A percentile compares a stretch with the other conserved stretches of the same genome.
phyloP scores from a whole-genome alignment of 2,797 vertebrate genomes.

The Hozukius guyotensis region DNA sequence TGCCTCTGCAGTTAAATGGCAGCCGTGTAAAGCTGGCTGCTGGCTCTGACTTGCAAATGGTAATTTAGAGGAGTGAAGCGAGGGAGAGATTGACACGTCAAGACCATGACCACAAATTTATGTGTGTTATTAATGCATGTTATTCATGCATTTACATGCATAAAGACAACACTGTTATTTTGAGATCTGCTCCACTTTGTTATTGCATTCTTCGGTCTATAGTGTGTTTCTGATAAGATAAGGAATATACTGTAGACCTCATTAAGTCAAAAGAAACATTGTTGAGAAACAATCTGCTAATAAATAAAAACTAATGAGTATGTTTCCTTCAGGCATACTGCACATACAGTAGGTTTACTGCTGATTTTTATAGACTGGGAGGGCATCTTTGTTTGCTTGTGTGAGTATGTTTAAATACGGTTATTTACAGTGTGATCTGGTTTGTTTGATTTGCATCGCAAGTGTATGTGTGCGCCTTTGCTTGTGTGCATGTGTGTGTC shows the following conservation, averaged over 20 bases:
- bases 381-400: conserved; percentile 18
- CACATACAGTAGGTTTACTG: neutral
- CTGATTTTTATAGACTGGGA: conserved; percentile 3
- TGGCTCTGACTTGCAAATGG: conserved; percentile 6
- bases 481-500: conserved; percentile 35
- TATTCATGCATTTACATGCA: conserved; percentile 24
- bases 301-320: conserved; percentile 35
- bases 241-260: neutral
- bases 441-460: conserved; percentile 27
- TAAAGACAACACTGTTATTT: neutral
- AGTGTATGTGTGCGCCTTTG: conserved; percentile 13
- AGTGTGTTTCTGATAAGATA: conserved; percentile 49
- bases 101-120: conserved; percentile 14
- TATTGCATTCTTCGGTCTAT: conserved; percentile 19
- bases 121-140: conserved; percentile 16
- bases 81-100: conserved; percentile 1
- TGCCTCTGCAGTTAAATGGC: conserved; percentile 36
- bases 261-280: conserved; percentile 33
- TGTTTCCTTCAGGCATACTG: conserved; percentile 4
- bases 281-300: conserved; percentile 28
- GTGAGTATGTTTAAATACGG: conserved; percentile 37
- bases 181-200: conserved; percentile 14
- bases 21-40: conserved; percentile 6
- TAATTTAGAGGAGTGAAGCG: conserved; percentile 23
- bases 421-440: conserved; percentile 35